A percentile compares a stretch with the other conserved stretches of the same genome.
Evolutionary conservation across 2,797 vertebrate genomes (phyloP).

Genomic region (Miichthys miiuy): DNA sequence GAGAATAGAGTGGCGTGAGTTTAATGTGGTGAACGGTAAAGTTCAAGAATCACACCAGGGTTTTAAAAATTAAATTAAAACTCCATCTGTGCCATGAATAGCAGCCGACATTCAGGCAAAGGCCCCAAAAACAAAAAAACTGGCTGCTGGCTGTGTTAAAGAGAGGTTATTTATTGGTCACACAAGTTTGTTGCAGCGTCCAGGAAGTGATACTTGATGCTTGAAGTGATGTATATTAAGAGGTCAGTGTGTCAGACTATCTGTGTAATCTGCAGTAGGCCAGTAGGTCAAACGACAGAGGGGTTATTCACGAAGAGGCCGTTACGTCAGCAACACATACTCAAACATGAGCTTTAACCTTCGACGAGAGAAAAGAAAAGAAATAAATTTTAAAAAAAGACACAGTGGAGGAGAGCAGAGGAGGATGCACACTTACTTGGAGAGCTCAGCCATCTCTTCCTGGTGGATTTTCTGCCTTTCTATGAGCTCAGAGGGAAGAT

Average conservation of each 20-base stretch:
- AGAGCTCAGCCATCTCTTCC: slow-evolving; percentile 87
- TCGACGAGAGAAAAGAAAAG: not conserved
- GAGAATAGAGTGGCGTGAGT: not conserved
- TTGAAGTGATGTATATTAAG: not conserved
- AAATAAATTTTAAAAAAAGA: not conserved
- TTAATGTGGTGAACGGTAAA: not conserved
- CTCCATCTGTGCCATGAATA: not conserved
- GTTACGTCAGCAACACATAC: not conserved
- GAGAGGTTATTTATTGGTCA: not conserved
- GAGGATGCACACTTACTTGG: slow-evolving; percentile 68
- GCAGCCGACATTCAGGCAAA: not conserved
- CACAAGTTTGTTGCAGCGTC: not conserved
- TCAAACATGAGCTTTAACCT: not conserved
- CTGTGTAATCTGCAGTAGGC: slow-evolving; percentile 23
- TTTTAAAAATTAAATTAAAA: not conserved
- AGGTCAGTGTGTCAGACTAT: slow-evolving; percentile 46
- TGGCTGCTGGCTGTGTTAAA: not conserved
- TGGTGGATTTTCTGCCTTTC: slow-evolving; percentile 91
- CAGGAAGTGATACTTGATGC: slow-evolving; percentile 23
- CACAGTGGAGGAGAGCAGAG: not conserved
- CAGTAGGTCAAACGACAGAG: slow-evolving; percentile 50
- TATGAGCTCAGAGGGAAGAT: slow-evolving; percentile 88
- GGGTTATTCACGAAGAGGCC: not conserved
- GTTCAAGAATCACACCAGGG: no score
- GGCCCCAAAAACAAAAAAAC: not conserved